Evolutionary conservation across 2,113 vertebrate genomes (phyloP).

Genomic region (Solea solea): DNA sequence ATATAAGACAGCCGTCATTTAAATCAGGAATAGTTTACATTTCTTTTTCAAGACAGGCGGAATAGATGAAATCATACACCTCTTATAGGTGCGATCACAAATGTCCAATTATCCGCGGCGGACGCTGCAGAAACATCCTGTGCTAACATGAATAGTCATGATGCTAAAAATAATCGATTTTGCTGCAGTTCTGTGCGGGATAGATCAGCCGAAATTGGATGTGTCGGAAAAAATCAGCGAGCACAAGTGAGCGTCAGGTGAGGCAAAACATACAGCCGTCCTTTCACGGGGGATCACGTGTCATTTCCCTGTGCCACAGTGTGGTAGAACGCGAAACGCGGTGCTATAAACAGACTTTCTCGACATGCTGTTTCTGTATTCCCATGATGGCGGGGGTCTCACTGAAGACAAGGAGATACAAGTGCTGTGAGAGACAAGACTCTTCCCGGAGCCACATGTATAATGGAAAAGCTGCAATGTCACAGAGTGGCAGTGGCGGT

Average conservation of each 20-base stretch:
- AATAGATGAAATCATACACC: not conserved
- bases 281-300: conserved; percentile 8
- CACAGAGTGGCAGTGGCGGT: not conserved
- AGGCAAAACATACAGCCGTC: not conserved
- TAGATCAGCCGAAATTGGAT: conserved; percentile 12
- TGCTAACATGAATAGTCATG: not conserved
- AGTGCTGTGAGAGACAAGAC: not conserved
- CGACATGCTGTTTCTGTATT: not conserved
- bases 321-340: not conserved
- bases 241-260: not conserved
- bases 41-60: not conserved
- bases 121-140: not conserved
- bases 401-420: not conserved
- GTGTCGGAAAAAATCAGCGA: conserved; percentile 31
- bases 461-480: conserved; percentile 2
- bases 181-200: not conserved
- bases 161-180: not conserved
- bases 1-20: not conserved
- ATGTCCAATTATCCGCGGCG: too few species aligned
- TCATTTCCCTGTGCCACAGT: not conserved
- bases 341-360: conserved; percentile 4
- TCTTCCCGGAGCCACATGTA: not conserved
- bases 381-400: not conserved
- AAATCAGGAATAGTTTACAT: not conserved
- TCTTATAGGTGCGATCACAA: too few species aligned